These are phyloP conservation scores for Onychostoma macrolepis DNA, from an alignment of 2,113 vertebrate genomes.

Conservation along the genomic window DNA sequence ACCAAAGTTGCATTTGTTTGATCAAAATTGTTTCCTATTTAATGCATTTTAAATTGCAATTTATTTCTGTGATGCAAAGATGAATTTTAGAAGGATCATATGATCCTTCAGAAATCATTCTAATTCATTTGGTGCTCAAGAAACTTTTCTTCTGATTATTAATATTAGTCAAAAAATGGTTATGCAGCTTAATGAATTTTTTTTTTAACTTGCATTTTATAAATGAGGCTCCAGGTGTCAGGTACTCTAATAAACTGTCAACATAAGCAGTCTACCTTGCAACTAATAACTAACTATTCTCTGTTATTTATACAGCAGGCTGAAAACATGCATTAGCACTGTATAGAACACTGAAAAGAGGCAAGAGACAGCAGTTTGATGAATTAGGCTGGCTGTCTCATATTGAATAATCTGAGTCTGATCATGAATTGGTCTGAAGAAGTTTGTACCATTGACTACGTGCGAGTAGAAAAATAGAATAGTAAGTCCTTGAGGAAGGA, in stretches of 20 bases:
- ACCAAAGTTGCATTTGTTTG: neutral
- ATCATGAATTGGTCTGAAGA: slow-evolving; percentile 1
- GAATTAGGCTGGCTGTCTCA: neutral
- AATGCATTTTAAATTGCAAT: neutral
- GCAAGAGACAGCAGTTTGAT: neutral
- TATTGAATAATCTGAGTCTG: neutral
- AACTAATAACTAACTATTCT: neutral
- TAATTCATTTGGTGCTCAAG: neutral
- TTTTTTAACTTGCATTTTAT: neutral
- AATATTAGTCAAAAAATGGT: neutral
- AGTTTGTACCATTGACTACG: neutral
- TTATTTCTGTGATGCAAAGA: neutral
- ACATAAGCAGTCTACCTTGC: neutral
- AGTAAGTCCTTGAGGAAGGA: slow-evolving; percentile 7
- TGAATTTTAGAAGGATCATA: neutral
- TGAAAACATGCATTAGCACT: neutral
- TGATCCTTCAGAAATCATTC: neutral
- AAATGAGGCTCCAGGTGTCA: neutral
- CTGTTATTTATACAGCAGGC: neutral
- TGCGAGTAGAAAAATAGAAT: slow-evolving; percentile 3
- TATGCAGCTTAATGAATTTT: neutral
- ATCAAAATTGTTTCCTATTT: neutral
- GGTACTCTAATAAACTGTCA: neutral
- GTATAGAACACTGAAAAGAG: neutral
- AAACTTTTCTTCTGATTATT: neutral